These are phyloP conservation scores for Heliothis peltigera DNA, from an alignment of 2,888 invertebrate species.

Conservation along the genomic window DNA sequence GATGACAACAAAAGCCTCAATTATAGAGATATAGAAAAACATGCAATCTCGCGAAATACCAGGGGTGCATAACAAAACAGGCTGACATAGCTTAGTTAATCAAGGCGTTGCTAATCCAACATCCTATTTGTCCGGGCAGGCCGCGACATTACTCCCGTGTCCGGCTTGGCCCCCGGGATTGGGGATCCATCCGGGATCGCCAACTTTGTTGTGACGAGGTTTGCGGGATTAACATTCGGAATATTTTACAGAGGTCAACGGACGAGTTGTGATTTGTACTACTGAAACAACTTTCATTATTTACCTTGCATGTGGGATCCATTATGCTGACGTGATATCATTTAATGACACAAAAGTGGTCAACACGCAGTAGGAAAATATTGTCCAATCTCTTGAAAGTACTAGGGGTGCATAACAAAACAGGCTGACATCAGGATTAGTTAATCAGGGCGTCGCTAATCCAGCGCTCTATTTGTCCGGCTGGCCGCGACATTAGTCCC, in stretches of 20 bases:
- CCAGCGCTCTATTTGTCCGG: constrained; percentile 81
- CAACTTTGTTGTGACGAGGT: constrained; percentile 39
- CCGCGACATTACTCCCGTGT: constrained; percentile 57
- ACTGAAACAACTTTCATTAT: neutral
- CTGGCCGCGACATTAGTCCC: constrained; percentile 86
- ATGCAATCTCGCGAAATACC: constrained; percentile 51
- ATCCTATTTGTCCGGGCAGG: constrained; percentile 47
- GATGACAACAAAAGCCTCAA: constrained; percentile 30
- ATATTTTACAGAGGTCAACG: constrained; percentile 49
- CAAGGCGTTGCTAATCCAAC: constrained; percentile 59
- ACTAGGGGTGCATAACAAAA: constrained; percentile 85
- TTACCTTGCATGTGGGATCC: constrained; percentile 12
- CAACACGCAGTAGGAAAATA: constrained; percentile 43
- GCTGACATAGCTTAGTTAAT: constrained; percentile 56
- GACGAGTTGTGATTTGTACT: constrained; percentile 8
- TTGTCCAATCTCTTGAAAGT: constrained; percentile 62
- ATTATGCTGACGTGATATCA: constrained; percentile 10
- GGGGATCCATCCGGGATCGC: constrained; percentile 46
- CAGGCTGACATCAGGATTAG: constrained; percentile 80
- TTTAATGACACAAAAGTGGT: constrained; percentile 16
- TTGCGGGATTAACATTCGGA: constrained; percentile 42
- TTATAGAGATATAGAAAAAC: constrained; percentile 48
- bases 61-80: constrained; percentile 64
- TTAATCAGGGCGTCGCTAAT: constrained; percentile 85
- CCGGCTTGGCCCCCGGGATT: constrained; percentile 47